Percentiles rank a stretch among this genome's conserved stretches.
Evolutionary conservation across 2,797 vertebrate species (phyloP).

Genomic region (Smutsia temminckii): DNA sequence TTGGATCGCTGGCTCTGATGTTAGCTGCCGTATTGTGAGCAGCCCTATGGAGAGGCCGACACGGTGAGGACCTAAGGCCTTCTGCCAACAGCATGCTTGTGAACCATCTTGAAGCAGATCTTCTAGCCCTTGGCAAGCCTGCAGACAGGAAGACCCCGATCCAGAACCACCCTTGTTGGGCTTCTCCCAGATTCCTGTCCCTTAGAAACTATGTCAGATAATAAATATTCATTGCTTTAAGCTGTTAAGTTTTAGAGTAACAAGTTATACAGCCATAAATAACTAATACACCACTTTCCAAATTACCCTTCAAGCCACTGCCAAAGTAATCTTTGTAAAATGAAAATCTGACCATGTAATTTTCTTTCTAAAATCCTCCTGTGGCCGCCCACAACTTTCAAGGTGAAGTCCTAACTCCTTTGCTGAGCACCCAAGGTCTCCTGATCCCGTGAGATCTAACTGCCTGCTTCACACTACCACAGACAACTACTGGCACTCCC

Average conservation of each 20-base stretch:
- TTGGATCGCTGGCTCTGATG: background rate
- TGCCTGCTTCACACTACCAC: too few species aligned
- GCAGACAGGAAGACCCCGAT: background rate
- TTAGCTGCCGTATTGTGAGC: background rate
- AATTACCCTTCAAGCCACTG: background rate
- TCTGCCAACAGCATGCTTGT: background rate
- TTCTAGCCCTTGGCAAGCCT: background rate
- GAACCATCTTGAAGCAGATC: background rate
- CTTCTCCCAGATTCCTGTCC: background rate
- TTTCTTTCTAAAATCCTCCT: background rate
- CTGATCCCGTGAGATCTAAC: fast-evolving
- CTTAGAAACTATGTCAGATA: background rate
- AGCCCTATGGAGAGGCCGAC: background rate
- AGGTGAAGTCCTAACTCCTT: background rate
- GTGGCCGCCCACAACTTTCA: background rate
- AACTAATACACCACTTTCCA: background rate
- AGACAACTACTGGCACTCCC: background rate
- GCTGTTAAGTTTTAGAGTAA: background rate
- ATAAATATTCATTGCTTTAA: background rate
- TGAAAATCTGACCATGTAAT: background rate
- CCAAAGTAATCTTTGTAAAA: background rate
- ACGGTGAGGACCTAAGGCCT: background rate
- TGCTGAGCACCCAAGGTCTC: too few species aligned
- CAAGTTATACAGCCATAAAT: background rate
- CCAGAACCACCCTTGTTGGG: background rate